Conservation (phyloP, 2,797 vertebrate species). For the Sciurus vulgaris region DNA sequence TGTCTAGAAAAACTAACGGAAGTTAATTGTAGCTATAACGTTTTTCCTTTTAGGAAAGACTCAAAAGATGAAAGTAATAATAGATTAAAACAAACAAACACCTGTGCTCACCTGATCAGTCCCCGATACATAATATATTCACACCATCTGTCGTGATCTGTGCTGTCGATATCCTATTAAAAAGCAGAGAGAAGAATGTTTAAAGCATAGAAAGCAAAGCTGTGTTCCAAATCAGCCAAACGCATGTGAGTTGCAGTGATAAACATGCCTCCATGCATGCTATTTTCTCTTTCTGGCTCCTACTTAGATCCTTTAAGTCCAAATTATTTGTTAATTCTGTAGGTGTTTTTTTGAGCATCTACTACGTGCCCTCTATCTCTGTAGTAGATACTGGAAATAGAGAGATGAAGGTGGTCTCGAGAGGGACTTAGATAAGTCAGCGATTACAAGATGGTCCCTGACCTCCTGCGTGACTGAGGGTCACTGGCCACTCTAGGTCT, state of each 20-base stretch:
- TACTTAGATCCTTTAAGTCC: neutral
- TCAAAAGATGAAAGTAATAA: slow-evolving; percentile 12
- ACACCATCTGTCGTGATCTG: slow-evolving; percentile 88
- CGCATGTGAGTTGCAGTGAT: neutral
- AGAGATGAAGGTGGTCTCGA: neutral
- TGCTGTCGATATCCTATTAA: slow-evolving; percentile 88
- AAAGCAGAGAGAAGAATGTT: slow-evolving; percentile 59
- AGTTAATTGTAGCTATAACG: slow-evolving; percentile 27
- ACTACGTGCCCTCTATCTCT: neutral
- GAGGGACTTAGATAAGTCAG: neutral
- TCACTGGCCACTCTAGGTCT: rapidly evolving
- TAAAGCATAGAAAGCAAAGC: neutral
- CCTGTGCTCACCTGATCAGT: slow-evolving; percentile 86
- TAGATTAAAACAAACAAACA: slow-evolving; percentile 1
- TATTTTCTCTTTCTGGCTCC: neutral
- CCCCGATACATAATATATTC: slow-evolving; percentile 90
- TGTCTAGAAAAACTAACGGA: slow-evolving; percentile 49
- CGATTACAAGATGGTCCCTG: rapidly evolving
- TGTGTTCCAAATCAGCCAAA: neutral
- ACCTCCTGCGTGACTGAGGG: neutral
- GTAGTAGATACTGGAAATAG: neutral
- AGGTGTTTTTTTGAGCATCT: neutral
- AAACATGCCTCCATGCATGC: neutral
- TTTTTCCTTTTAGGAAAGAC: slow-evolving; percentile 22
- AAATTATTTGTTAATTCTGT: neutral